Base-by-base conservation (phyloP, 2,888 invertebrate genomes). In the Scaptomyza caliginosa region DNA sequence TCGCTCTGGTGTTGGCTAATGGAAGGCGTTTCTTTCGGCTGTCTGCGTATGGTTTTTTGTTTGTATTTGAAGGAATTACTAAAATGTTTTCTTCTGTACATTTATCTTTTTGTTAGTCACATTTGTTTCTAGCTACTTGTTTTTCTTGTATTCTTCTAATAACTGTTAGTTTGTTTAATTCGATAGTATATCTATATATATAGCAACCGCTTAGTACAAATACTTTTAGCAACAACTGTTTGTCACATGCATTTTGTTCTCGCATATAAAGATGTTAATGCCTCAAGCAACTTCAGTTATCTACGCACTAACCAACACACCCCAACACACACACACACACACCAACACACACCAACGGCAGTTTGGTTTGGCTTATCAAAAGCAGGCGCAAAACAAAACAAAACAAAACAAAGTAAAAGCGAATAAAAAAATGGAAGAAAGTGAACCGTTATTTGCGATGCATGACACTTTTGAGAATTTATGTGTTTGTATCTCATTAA, bases 401-500 rank as follows among this genome's bases (percentile, higher is more conserved):
- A n/a, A n/a, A n/a, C 0, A 13, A 56, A 11, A 8, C 0, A 10
- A 26, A 10, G 8, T 4, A 7, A 8, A 6, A 10, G 8, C 5
- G 26, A 10, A 6, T 3, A 10, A 26, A 6, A 10, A n/a, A n/a
- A n/a, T n/a, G n/a, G 26, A 43, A 77, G 67, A 71, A 63, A 76
- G 70, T 68, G 62, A 71, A 80, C 66, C 83, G 88, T 83, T 86
- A 85, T 86, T 83, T 88, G 80, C 85, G 86, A 86, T 81, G 85
- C 85, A 83, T 89, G 89, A 90, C 89, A 89, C 88, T 88, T 90
- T 88, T 86, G 75, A 86, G 76, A 90, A 89, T 89, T 89, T 90
- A 90, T 89, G 89, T 89, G 88, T 88, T 90, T 90, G 88, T 90
- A 88, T 89, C 90, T 89, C 90, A 89, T 89, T 89, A 90, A 80